A percentile compares a stretch with the other conserved stretches of the same genome.
These are phyloP conservation scores for Diglossa cyanea DNA, from an alignment of 2,797 vertebrate species.

Conservation along the genomic window DNA sequence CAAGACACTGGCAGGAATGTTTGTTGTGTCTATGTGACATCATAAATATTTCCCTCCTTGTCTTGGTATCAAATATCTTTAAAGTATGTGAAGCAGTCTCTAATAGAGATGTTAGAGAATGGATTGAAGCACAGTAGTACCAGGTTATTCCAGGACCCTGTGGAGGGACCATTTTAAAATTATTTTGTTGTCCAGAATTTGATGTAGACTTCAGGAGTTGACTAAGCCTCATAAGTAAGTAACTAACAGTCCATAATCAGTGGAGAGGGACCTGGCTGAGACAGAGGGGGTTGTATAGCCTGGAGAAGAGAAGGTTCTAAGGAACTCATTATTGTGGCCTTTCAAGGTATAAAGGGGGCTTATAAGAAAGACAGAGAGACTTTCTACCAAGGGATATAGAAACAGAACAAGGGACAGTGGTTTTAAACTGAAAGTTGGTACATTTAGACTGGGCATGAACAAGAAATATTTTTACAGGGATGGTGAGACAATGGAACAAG, in stretches of 20 bases:
- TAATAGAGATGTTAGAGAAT: not conserved
- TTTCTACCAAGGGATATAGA: not conserved
- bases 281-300: no score
- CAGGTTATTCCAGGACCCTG: not conserved
- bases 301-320: not conserved
- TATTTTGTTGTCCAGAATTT: not conserved
- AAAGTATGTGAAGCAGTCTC: not conserved
- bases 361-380: not conserved
- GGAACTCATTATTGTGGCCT: no score
- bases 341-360: not conserved
- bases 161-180: not conserved
- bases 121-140: not conserved
- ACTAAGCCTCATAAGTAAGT: not conserved
- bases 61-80: not conserved
- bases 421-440: not conserved
- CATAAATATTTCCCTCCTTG: not conserved
- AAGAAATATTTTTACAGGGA: not conserved
- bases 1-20: not conserved
- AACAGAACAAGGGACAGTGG: not conserved
- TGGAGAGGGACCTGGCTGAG: not conserved
- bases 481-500: not conserved
- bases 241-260: not conserved
- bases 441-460: not conserved
- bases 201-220: not conserved
- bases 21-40: not conserved